phyloP scores from a whole-genome alignment of 2,797 vertebrate species.

The Takifugu ocellatus region DNA sequence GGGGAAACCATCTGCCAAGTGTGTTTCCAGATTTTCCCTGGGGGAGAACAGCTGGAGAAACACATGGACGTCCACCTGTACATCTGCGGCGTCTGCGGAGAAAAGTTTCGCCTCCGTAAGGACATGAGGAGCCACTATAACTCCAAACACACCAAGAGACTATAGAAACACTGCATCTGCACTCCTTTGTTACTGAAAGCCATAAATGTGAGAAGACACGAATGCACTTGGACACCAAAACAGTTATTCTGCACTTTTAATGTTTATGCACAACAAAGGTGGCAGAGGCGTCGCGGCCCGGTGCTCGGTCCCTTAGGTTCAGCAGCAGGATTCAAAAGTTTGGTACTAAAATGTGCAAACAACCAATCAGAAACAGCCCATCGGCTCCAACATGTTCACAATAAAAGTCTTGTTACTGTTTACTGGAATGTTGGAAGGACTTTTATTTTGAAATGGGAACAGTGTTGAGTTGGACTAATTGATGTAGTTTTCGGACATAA shows the following conservation, averaged over 20 bases:
- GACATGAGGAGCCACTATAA: conserved; percentile 99
- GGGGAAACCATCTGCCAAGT: conserved; percentile 99
- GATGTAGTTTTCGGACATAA: too few species aligned
- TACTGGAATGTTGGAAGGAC: neutral
- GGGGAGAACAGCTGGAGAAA: conserved; percentile 90
- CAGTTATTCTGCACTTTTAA: conserved; percentile 71
- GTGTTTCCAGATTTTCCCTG: conserved; percentile 98
- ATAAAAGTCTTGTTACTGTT: neutral
- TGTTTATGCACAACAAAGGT: conserved; percentile 49
- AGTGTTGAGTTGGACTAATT: too few species aligned
- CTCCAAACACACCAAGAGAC: conserved; percentile 86
- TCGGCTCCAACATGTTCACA: neutral
- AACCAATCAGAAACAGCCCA: too few species aligned
- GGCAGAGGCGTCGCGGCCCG: neutral
- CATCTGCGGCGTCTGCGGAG: conserved; percentile 95
- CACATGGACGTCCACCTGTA: conserved; percentile 99
- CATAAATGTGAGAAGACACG: conserved; percentile 76
- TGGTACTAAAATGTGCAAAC: too few species aligned
- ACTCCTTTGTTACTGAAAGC: conserved; percentile 34
- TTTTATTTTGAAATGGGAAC: neutral
- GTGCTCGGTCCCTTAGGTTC: neutral
- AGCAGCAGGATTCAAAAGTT: too few species aligned
- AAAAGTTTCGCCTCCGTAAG: conserved; percentile 98
- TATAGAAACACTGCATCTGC: conserved; percentile 46
- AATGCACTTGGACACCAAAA: conserved; percentile 75